Evolutionary conservation across 2,113 vertebrate genomes (phyloP).

Genomic region (Petaurus breviceps): DNA sequence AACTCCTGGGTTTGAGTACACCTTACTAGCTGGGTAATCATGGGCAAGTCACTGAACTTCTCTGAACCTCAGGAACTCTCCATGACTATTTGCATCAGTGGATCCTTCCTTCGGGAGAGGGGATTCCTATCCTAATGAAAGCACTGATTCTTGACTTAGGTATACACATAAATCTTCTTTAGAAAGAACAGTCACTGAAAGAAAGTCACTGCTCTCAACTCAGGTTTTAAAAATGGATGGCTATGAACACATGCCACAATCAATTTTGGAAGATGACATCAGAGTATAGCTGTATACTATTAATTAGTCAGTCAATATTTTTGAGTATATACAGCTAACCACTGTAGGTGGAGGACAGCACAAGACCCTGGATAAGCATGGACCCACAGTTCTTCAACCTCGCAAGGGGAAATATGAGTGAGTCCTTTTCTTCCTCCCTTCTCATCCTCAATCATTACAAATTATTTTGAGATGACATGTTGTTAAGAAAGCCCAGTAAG

Average conservation of each 20-base stretch:
- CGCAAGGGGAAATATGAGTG: neutral
- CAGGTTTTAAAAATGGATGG: neutral
- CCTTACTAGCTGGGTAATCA: neutral
- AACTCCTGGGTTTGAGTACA: neutral
- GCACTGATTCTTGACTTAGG: neutral
- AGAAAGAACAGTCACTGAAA: neutral
- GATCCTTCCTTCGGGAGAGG: neutral
- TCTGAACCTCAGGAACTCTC: neutral
- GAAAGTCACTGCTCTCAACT: neutral
- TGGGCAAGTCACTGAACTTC: neutral
- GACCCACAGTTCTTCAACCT: neutral
- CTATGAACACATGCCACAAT: neutral
- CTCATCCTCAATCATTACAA: neutral
- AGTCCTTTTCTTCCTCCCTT: neutral
- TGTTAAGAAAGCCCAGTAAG: neutral
- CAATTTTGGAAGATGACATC: neutral
- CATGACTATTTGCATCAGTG: neutral
- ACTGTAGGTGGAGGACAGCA: too few relatives aligned
- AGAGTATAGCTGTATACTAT: neutral
- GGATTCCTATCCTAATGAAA: neutral
- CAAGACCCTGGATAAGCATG: too few relatives aligned
- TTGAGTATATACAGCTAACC: too few relatives aligned
- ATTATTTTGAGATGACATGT: neutral
- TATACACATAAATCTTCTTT: neutral
- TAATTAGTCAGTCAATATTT: neutral